Base-by-base conservation (phyloP, 2,888 invertebrate species). In the Drosophila nr. perissopoda region DNA sequence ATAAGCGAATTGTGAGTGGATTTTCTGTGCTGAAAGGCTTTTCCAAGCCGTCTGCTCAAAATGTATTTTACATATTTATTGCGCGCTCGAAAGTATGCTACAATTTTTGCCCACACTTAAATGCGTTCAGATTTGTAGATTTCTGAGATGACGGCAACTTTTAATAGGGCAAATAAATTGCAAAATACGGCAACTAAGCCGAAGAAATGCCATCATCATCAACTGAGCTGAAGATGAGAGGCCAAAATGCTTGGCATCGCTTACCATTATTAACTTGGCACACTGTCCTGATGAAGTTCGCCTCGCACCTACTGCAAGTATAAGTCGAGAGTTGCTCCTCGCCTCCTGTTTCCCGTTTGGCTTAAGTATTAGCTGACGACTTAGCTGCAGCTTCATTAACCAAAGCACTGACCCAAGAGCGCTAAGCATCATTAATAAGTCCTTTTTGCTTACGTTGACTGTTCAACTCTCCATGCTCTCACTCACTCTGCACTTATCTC, bases 221-320 rank as follows among this genome's bases (percentile, higher is more conserved):
- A 62, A 58, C 56, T 66, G 54, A 63, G 63, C 68, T 67, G 40
- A 64, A 67, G 73, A 58, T 65, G 72, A 62, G 66, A 71, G 66
- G 70, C 58, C 58, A 62, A 70, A 71, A 66, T 82, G 64, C 78
- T 59, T 69, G 62, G 72, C 80, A 74, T 74, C 81, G 83, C 79
- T 86, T 72, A 80, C 80, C 71, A 76, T 88, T 86, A 88, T 86
- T 83, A 88, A 83, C 88, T 83, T 82, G 82, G 73, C 70, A 82
- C 86, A 88, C 88, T 77, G 82, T 76, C 2, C 38, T 81, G 88
- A 82, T 82, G 74, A 85, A 79, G 83, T 76, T 66, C 25, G 29
- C 65, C 70, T 48, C 65, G 79, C 70, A 21, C 46, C 21, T 34
- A 27, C 49, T 49, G 27, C 49, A 29, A 31, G n/a, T 51, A n/a